phyloP scores from a whole-genome alignment of 2,888 invertebrate genomes.

The Hirtodrosophila confusa region DNA sequence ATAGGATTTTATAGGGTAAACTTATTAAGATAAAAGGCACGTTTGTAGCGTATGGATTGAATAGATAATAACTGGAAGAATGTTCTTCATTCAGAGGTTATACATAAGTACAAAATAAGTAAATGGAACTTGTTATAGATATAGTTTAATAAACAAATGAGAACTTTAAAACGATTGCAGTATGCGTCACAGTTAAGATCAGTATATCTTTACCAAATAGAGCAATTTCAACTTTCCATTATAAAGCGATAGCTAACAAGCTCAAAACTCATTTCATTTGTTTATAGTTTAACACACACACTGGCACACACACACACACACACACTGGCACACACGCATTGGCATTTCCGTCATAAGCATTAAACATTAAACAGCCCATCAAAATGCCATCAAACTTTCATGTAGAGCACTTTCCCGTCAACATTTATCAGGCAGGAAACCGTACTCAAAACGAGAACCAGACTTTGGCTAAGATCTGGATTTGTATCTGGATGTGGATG shows the following conservation, averaged over 20 bases:
- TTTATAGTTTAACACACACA: slow-evolving; percentile 18
- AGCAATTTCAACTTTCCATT: slow-evolving; percentile 58
- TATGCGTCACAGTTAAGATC: slow-evolving; percentile 28
- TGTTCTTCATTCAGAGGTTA: too few species aligned
- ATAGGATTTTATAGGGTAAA: too few species aligned
- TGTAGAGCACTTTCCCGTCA: slow-evolving; percentile 31
- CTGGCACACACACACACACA: slow-evolving; percentile 3
- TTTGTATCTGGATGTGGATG: not conserved
- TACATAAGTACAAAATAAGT: too few species aligned
- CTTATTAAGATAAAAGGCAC: too few species aligned
- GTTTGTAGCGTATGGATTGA: too few species aligned
- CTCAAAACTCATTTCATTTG: slow-evolving; percentile 24
- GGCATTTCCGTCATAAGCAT: slow-evolving; percentile 55
- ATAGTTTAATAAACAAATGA: slow-evolving; percentile 3
- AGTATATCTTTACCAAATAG: slow-evolving; percentile 39
- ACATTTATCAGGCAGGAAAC: slow-evolving; percentile 24
- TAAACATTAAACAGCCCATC: slow-evolving; percentile 42
- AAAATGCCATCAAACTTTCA: slow-evolving; percentile 49
- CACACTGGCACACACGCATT: not conserved
- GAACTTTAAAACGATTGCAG: slow-evolving; percentile 6
- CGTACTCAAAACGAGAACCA: slow-evolving; percentile 28
- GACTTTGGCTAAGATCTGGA: slow-evolving; percentile 17
- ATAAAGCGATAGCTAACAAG: slow-evolving; percentile 22
- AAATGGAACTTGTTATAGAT: too few species aligned
- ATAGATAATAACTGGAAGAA: too few species aligned